Evolutionary conservation across 1,140 invertebrate genomes (phyloP), one percentile per base, ranked within the genome.

Genomic region (Chironomus tepperi): DNA sequence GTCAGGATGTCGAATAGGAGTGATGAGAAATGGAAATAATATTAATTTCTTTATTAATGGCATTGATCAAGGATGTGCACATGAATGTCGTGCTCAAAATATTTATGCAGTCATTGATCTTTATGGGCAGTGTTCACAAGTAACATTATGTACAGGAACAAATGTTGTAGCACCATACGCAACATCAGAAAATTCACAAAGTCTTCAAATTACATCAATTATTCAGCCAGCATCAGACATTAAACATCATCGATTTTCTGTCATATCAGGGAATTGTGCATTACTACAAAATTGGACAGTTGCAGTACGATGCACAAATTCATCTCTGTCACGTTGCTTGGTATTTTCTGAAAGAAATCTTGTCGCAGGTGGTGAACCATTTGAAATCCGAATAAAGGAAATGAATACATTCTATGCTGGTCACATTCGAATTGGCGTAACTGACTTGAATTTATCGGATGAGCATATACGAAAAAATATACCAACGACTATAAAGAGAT

Each of bases 31-130:
- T 77, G 84, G 88, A 0, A 94, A 97, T 81, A 92, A 87, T 75
- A 85, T 98, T 7, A 94, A 97, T 81, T 97, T 93, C 84, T 98
- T 91, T 83, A 84, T 95, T 43, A 92, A 98, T 82, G 95, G 95
- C 0, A 88, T 94, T 78, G 94, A 97, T 81, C 93, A 95, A 85
- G 95, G 95, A 3, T 85, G 88, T 9, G 95, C 95, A 0, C 96
- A 93, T 80, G 88, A 88, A 21, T 91, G 92, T 76, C 86, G 95
- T 47, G 91, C 94, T 64, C 81, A 87, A 72, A 91, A 91, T 81
- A 89, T 97, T 74, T 97, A 93, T 84, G 95, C 94, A n/a, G 94
- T 98, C 0, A 91, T 98, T 43, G 95, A 98, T 85, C 85, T 98
- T 12, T 97, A 97, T 81, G 96, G 95, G 6, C 94, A 95, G 80